These are phyloP conservation scores for Poecilia latipinna DNA, from an alignment of 2,113 vertebrate species.

Conservation along the genomic window DNA sequence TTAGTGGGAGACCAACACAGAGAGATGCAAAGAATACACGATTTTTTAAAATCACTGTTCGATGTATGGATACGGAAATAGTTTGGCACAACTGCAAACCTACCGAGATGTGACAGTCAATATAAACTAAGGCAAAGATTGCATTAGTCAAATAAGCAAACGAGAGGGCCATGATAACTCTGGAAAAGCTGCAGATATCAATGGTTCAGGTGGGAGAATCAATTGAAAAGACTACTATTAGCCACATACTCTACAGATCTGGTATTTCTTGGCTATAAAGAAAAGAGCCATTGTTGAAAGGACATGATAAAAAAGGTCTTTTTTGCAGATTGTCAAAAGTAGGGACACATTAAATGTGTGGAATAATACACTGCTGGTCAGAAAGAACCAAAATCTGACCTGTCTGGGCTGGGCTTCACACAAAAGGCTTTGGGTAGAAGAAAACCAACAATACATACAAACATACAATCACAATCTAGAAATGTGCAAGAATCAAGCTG, in stretches of 20 bases:
- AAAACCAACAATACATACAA: too few relatives aligned
- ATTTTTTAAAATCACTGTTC: neutral
- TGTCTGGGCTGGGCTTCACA: too few relatives aligned
- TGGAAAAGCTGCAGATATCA: neutral
- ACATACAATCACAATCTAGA: neutral
- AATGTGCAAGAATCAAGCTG: neutral
- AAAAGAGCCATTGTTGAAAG: neutral
- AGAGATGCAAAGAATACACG: neutral
- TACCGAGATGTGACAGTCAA: neutral
- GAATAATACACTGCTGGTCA: too few relatives aligned
- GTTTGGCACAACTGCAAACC: neutral
- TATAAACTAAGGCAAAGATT: too few relatives aligned
- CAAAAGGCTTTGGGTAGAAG: too few relatives aligned
- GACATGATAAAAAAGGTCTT: neutral
- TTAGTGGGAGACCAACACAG: neutral
- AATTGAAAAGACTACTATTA: neutral
- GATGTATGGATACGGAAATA: neutral
- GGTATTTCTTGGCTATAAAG: neutral
- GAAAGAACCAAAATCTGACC: too few relatives aligned
- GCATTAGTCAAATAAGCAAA: neutral
- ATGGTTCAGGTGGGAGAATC: neutral
- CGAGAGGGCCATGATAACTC: neutral
- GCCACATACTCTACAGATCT: neutral
- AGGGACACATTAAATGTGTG: too few relatives aligned
- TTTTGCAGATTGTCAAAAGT: too few relatives aligned